phyloP scores from a whole-genome alignment of 1,140 invertebrate species.

The Drosophila sturtevanti region DNA sequence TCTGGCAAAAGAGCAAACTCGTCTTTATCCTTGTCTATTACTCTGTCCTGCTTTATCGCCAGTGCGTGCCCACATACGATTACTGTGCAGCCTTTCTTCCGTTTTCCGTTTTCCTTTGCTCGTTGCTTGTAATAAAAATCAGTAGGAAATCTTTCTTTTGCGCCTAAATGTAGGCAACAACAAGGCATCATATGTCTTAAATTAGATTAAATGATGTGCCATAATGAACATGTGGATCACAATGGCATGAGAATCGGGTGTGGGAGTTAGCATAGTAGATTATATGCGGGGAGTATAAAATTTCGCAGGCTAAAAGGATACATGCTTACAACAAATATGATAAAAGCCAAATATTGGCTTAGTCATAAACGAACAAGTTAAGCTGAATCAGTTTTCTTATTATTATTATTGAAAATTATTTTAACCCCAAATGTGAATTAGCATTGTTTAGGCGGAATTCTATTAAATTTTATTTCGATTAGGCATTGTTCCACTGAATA shows the following conservation, averaged over 20 bases:
- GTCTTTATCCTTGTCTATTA: background rate
- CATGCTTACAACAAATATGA: background rate
- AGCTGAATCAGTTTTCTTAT: background rate
- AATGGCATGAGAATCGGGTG: background rate
- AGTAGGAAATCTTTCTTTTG: slow-evolving; percentile 59
- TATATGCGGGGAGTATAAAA: background rate
- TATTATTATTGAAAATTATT: background rate
- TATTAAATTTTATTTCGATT: no score
- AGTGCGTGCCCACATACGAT: slow-evolving; percentile 60
- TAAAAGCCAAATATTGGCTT: background rate
- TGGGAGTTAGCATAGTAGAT: background rate
- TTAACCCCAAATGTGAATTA: no score
- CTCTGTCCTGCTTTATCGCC: slow-evolving; percentile 30
- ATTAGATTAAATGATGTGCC: slow-evolving; percentile 78
- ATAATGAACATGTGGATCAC: slow-evolving; percentile 65
- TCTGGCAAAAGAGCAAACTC: no score
- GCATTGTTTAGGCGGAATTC: no score
- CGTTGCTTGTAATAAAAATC: slow-evolving; percentile 69
- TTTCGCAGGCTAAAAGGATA: background rate
- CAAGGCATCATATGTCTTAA: slow-evolving; percentile 51
- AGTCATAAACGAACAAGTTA: background rate
- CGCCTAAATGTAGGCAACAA: slow-evolving; percentile 58
- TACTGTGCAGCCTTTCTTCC: slow-evolving; percentile 62
- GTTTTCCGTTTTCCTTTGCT: slow-evolving; percentile 8
- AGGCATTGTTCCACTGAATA: no score